phyloP scores from a whole-genome alignment of 2,113 vertebrate species.

The Cryptomyrus ogoouensis region DNA sequence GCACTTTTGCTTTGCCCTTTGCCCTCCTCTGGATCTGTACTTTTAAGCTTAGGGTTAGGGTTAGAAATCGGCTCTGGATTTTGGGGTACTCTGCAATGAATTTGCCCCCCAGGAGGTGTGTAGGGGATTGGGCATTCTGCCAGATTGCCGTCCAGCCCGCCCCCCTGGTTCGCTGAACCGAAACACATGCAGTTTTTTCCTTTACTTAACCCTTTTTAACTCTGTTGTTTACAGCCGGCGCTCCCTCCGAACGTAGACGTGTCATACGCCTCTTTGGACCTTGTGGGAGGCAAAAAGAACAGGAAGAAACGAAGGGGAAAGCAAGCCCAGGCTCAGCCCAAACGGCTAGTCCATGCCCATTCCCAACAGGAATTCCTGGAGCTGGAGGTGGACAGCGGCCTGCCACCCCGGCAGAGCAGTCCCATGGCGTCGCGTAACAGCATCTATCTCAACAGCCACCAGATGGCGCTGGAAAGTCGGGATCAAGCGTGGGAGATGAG shows the following conservation, averaged over 20 bases:
- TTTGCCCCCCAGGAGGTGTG: not conserved
- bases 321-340: constrained; percentile 28
- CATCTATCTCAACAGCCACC: constrained; percentile 67
- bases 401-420: constrained; percentile 48
- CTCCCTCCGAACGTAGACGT: constrained; percentile 38
- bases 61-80: not conserved
- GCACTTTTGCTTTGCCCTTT: not conserved
- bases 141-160: not conserved
- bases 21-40: not conserved
- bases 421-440: constrained; percentile 55
- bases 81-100: not conserved
- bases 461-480: constrained; percentile 53
- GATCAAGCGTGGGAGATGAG: constrained; percentile 43
- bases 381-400: constrained; percentile 37
- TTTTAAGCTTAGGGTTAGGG: not conserved
- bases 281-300: constrained; percentile 46
- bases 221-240: not conserved
- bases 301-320: constrained; percentile 47
- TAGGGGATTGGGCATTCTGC: not conserved
- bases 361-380: constrained; percentile 36
- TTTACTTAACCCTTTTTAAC: not conserved
- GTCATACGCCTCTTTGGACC: constrained; percentile 63
- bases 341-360: not conserved
- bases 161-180: not conserved
- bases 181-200: not conserved